Evolutionary conservation across 2,888 invertebrate genomes (phyloP).

Genomic region (Catocala nupta): DNA sequence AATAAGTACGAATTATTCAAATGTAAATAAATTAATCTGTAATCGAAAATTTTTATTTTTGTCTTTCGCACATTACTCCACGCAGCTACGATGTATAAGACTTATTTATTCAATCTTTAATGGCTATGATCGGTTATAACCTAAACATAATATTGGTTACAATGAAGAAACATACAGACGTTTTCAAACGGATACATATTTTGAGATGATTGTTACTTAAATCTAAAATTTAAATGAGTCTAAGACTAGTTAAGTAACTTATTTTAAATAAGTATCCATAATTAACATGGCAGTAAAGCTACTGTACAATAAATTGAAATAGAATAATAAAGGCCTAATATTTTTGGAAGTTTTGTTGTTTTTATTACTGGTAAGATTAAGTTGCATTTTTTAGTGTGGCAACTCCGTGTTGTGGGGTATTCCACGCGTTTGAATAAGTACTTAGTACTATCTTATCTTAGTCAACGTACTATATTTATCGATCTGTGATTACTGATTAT

Average conservation of each 20-base stretch:
- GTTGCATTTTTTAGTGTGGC: conserved; percentile 21
- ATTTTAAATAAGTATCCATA: conserved; percentile 43
- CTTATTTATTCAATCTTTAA: too few relatives aligned
- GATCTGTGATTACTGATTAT: background rate
- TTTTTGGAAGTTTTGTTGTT: conserved; percentile 41
- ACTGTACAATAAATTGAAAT: conserved; percentile 50
- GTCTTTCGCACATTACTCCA: too few relatives aligned
- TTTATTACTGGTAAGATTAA: conserved; percentile 16
- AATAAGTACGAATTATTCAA: too few relatives aligned
- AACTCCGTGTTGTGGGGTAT: conserved; percentile 7
- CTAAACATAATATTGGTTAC: too few relatives aligned
- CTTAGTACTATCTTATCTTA: too few relatives aligned
- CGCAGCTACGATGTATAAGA: conserved; percentile 55
- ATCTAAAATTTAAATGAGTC: conserved; percentile 49
- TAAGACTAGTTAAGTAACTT: conserved; percentile 66
- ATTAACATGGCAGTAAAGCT: conserved; percentile 58
- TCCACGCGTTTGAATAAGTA: too few relatives aligned
- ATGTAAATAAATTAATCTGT: too few relatives aligned
- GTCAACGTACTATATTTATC: background rate
- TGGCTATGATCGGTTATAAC: too few relatives aligned
- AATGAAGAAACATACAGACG: background rate
- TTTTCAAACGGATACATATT: conserved; percentile 23
- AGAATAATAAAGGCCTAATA: conserved; percentile 53
- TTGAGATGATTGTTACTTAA: conserved; percentile 39
- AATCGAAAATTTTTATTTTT: too few relatives aligned